A percentile compares a stretch with the other conserved stretches of the same genome.
Evolutionary conservation across 2,113 vertebrate species (phyloP).

Genomic region (Eolophus roseicapilla): DNA sequence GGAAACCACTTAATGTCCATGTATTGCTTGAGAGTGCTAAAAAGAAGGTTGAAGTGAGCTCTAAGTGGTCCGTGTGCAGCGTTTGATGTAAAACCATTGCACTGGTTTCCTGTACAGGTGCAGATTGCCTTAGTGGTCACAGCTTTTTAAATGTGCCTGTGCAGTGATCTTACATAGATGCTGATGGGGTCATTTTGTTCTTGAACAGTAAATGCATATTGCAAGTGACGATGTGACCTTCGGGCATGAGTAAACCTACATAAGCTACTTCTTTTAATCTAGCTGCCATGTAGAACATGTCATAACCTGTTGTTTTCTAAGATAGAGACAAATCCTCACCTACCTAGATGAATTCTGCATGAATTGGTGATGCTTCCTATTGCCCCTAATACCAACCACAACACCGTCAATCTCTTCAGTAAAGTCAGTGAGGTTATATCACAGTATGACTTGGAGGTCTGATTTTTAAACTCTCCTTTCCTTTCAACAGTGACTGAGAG

Average conservation of each 20-base stretch:
- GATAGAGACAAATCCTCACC: not conserved
- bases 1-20: not conserved
- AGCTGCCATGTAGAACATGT: not conserved
- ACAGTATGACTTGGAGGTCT: not conserved
- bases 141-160: not conserved
- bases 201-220: not conserved
- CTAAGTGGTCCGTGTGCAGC: not conserved
- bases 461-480: conserved; percentile 40
- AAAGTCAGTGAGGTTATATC: not conserved
- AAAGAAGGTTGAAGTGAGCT: not conserved
- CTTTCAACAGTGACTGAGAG: conserved; percentile 80
- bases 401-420: not conserved
- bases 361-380: not conserved
- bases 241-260: not conserved
- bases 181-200: not conserved
- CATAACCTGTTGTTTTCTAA: not conserved
- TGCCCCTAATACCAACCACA: not conserved
- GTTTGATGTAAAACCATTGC: not conserved
- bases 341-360: not conserved
- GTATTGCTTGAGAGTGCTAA: not conserved
- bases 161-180: not conserved
- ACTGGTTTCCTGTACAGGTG: not conserved
- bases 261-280: not conserved
- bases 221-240: not conserved
- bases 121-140: not conserved